Evolutionary conservation across 1,140 invertebrate species (phyloP).

Genomic region (Coelopa frigida): DNA sequence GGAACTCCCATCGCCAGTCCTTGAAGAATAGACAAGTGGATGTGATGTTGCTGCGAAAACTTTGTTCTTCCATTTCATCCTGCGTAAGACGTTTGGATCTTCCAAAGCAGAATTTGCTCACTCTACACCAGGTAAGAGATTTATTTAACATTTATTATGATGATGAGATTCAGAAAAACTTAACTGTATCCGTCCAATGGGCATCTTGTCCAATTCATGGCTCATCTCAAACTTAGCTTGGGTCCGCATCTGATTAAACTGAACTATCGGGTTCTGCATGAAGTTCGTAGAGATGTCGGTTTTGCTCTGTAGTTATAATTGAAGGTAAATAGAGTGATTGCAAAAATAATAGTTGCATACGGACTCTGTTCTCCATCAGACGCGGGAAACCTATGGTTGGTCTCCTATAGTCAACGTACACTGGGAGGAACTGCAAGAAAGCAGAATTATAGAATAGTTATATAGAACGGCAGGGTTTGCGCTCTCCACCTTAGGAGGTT

Average conservation of each 20-base stretch:
- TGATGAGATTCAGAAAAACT: constrained; percentile 1
- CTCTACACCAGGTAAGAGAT: too few relatives aligned
- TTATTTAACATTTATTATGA: background rate
- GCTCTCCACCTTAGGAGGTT: constrained; percentile 50
- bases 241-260: constrained; percentile 43
- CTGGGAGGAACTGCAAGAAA: too few relatives aligned
- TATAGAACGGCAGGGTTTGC: too few relatives aligned
- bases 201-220: constrained; percentile 42
- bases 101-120: constrained; percentile 27
- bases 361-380: too few relatives aligned
- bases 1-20: constrained; percentile 36
- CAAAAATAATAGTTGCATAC: too few relatives aligned
- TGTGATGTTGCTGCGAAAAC: constrained; percentile 39
- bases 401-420: too few relatives aligned
- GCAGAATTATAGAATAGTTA: too few relatives aligned
- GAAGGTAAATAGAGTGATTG: too few relatives aligned
- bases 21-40: constrained; percentile 37
- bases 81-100: constrained; percentile 32
- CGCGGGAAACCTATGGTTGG: too few relatives aligned
- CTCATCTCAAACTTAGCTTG: constrained; percentile 46
- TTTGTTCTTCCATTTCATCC: constrained; percentile 39
- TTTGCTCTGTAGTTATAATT: too few relatives aligned
- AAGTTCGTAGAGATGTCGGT: constrained; percentile 23
- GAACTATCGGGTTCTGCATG: constrained; percentile 42
- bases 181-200: constrained; percentile 43